Conservation (phyloP, 2,797 vertebrate genomes). For the Euphonia xanthogaster region DNA sequence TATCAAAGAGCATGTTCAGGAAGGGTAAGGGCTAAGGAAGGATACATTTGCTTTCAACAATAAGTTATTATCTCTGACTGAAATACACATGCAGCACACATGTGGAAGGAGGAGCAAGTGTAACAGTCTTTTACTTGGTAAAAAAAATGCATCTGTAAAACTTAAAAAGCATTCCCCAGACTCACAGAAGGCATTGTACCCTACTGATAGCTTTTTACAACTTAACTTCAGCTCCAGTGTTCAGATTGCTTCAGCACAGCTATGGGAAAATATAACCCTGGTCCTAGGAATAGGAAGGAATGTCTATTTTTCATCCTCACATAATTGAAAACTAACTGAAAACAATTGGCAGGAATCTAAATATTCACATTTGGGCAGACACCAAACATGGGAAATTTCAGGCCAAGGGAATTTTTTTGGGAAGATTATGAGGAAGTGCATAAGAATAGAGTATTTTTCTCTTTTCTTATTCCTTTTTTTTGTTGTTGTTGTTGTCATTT, state of each 20-base stretch:
- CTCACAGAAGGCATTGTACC: not conserved
- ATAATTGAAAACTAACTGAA: conserved; percentile 54
- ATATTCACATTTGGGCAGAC: conserved; percentile 36
- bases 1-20: conserved; percentile 23
- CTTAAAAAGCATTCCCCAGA: not conserved
- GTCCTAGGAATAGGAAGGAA: conserved; percentile 35
- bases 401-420: not conserved
- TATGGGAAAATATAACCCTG: conserved; percentile 16
- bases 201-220: conserved; percentile 7
- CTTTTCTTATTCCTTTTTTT: not conserved
- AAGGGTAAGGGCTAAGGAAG: conserved; percentile 4
- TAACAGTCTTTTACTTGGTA: not conserved
- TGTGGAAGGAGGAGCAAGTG: not conserved
- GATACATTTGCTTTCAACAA: conserved; percentile 42
- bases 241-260: not conserved
- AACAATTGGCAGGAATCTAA: conserved; percentile 37
- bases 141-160: conserved; percentile 26
- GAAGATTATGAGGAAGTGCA: not conserved
- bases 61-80: conserved; percentile 13
- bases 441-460: not conserved
- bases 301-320: conserved; percentile 39
- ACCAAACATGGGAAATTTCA: conserved; percentile 35
- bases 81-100: conserved; percentile 24
- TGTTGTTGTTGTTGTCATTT: not conserved
- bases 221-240: not conserved